Conservation (phyloP, 2,797 vertebrate genomes). For the Liparis tanakae region DNA sequence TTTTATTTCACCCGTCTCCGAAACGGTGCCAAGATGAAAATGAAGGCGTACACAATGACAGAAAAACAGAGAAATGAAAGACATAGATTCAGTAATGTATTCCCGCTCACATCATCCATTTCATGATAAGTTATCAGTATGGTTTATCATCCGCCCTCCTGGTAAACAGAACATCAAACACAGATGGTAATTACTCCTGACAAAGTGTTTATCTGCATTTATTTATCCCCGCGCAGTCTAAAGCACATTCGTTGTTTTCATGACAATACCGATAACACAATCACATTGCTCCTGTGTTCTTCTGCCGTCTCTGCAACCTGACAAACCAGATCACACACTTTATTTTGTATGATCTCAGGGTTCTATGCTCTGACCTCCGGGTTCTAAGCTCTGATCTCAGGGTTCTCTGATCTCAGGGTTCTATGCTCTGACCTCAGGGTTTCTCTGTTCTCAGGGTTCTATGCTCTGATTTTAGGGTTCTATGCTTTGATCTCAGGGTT, state of each 20-base stretch:
- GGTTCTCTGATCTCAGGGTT: too few relatives aligned
- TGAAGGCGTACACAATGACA: neutral
- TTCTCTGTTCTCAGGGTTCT: too few relatives aligned
- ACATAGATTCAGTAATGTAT: neutral
- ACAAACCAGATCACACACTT: slow-evolving; percentile 1
- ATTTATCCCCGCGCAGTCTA: neutral
- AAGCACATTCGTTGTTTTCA: slow-evolving; percentile 16
- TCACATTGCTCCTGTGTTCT: too few relatives aligned
- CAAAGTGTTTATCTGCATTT: neutral
- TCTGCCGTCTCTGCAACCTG: too few relatives aligned
- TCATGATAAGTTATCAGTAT: neutral
- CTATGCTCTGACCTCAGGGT: too few relatives aligned
- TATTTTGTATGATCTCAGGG: too few relatives aligned
- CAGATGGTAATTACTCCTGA: neutral
- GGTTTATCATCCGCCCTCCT: neutral
- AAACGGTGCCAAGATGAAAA: neutral
- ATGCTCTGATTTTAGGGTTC: too few relatives aligned
- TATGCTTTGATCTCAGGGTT: too few relatives aligned
- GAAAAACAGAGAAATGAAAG: neutral
- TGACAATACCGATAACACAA: neutral
- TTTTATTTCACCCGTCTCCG: neutral
- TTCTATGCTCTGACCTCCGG: too few relatives aligned
- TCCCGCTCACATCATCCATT: neutral
- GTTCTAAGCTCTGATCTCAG: too few relatives aligned
- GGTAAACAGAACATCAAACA: neutral